Evolutionary conservation across 35 echinoderm and acorn worm species (phyloP).

Genomic region (Holothuria glaberrima): DNA sequence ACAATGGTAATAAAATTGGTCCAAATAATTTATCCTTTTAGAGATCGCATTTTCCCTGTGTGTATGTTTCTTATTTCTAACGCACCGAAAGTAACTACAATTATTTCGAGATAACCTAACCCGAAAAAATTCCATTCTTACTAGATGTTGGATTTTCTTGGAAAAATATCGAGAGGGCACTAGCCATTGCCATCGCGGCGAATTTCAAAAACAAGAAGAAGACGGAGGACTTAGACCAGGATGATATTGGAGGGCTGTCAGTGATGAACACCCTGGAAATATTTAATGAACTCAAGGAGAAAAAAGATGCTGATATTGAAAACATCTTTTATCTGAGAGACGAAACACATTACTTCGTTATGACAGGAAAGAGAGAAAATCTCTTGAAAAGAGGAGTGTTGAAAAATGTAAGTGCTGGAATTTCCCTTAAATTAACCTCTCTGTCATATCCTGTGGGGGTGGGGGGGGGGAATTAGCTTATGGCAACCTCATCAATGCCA

Average conservation of each 20-base stretch:
- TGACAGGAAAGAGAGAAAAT: slow-evolving; percentile 46
- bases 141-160: slow-evolving; percentile 24
- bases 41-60: no score
- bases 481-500: no score
- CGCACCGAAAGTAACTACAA: no score
- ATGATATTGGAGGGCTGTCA: not conserved
- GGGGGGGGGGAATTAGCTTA: no score
- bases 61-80: no score
- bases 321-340: slow-evolving; percentile 34
- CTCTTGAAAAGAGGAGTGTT: slow-evolving; percentile 21
- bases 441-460: not conserved
- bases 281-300: slow-evolving; percentile 29
- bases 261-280: slow-evolving; percentile 14
- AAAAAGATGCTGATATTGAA: slow-evolving; percentile 14
- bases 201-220: slow-evolving; percentile 45
- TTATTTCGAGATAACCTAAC: not conserved
- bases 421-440: not conserved
- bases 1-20: not conserved
- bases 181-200: slow-evolving; percentile 40
- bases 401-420: slow-evolving; percentile 6
- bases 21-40: not conserved
- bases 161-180: not conserved
- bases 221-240: not conserved
- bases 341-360: slow-evolving; percentile 47
- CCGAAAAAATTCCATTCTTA: not conserved